phyloP scores from a whole-genome alignment of 2,888 invertebrate genomes.

The Seladonia tumulorum region DNA sequence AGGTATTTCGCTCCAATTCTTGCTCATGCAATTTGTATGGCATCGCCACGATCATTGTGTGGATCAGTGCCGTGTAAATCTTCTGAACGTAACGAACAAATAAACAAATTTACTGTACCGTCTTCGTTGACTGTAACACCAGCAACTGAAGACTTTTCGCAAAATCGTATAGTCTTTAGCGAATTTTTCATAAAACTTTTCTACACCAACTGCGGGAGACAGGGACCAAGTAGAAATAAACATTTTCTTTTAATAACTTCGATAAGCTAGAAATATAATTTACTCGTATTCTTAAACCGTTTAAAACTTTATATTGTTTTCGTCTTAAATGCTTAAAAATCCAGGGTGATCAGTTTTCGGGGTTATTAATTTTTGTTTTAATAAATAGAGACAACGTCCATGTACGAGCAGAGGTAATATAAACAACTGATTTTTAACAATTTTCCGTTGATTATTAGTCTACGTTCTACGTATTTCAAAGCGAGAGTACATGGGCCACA shows the following conservation, averaged over 20 bases:
- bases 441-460: neutral
- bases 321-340: neutral
- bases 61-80: neutral
- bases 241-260: neutral
- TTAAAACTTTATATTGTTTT: neutral
- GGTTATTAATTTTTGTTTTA: neutral
- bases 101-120: neutral
- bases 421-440: neutral
- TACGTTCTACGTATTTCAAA: neutral
- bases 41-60: neutral
- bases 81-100: neutral
- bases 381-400: neutral
- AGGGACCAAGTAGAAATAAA: neutral
- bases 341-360: neutral
- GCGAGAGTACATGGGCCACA: neutral
- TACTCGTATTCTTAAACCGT: neutral
- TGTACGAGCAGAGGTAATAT: too few relatives aligned
- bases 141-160: too few relatives aligned
- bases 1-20: neutral
- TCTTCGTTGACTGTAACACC: neutral
- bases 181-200: neutral
- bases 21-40: constrained; percentile 5
- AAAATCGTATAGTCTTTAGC: too few relatives aligned
- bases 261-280: neutral
- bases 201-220: neutral